A percentile compares a stretch with the other conserved stretches of the same genome.
Conservation (phyloP, 2,888 invertebrate species). For the Eristalis arbustorum region DNA sequence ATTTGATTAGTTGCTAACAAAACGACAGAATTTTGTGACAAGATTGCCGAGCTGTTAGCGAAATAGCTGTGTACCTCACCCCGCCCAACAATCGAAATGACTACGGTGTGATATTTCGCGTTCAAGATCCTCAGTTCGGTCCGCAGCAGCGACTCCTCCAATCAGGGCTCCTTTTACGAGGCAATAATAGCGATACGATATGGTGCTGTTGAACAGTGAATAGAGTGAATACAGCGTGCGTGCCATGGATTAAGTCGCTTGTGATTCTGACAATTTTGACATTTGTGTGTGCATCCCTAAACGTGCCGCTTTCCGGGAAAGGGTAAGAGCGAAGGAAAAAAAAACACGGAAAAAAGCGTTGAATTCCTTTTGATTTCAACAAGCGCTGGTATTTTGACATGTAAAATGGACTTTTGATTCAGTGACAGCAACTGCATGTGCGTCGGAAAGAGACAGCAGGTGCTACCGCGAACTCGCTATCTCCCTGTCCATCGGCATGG, state of each 20-base stretch:
- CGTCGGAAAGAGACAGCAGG: slow-evolving; percentile 33
- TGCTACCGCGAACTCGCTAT: not conserved
- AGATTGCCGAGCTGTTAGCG: not conserved
- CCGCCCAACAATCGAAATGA: slow-evolving; percentile 3
- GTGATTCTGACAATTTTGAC: not conserved
- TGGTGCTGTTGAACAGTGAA: not conserved
- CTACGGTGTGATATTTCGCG: not conserved
- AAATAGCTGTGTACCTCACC: not conserved
- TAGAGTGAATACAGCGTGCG: not conserved
- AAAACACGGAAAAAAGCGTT: not conserved
- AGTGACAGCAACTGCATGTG: slow-evolving; percentile 31
- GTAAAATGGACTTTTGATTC: slow-evolving; percentile 31
- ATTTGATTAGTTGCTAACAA: slow-evolving; percentile 11
- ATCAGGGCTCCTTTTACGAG: not conserved
- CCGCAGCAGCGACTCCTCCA: not conserved
- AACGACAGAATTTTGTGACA: slow-evolving; percentile 5
- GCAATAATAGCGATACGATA: not conserved
- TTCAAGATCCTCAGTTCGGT: not conserved
- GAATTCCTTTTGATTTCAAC: slow-evolving; percentile 16
- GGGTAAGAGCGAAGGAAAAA: not conserved
- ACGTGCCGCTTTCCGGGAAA: not conserved
- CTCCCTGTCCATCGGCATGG: not conserved
- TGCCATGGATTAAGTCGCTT: not conserved
- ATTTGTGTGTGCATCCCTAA: not conserved
- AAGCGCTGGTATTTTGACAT: slow-evolving; percentile 45